Conservation (phyloP, 2,113 vertebrate species). For the Microcebus ravelobensis region DNA sequence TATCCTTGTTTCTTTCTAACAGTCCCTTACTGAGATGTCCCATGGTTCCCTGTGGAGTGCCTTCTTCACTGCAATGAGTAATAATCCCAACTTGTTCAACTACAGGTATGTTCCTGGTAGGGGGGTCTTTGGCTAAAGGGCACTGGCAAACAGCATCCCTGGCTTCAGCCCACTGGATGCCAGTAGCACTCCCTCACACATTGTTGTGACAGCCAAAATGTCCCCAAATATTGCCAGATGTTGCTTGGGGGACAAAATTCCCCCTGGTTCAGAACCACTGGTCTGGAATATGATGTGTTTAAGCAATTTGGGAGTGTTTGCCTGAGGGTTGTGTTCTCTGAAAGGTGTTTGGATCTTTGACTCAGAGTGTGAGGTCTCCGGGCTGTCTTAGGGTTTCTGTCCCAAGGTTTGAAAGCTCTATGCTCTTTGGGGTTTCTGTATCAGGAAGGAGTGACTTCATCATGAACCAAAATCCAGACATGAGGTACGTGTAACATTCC, state of each 20-base stretch:
- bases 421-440: background rate
- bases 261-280: background rate
- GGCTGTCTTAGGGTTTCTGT: background rate
- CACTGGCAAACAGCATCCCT: background rate
- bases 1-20: background rate
- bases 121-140: background rate
- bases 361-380: background rate
- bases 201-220: background rate
- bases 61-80: background rate
- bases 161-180: background rate
- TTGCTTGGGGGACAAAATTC: background rate
- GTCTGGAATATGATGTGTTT: background rate
- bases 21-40: background rate
- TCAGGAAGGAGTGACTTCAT: background rate
- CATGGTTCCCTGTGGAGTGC: background rate
- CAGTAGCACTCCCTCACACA: background rate
- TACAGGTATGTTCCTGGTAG: background rate
- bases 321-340: background rate
- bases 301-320: background rate
- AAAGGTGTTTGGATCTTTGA: background rate
- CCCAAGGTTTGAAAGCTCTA: background rate
- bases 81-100: background rate
- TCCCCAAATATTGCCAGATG: background rate
- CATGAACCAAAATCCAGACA: background rate
- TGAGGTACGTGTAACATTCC: background rate